Conservation (phyloP, 2,113 vertebrate genomes). For the Cygnus buccinator region DNA sequence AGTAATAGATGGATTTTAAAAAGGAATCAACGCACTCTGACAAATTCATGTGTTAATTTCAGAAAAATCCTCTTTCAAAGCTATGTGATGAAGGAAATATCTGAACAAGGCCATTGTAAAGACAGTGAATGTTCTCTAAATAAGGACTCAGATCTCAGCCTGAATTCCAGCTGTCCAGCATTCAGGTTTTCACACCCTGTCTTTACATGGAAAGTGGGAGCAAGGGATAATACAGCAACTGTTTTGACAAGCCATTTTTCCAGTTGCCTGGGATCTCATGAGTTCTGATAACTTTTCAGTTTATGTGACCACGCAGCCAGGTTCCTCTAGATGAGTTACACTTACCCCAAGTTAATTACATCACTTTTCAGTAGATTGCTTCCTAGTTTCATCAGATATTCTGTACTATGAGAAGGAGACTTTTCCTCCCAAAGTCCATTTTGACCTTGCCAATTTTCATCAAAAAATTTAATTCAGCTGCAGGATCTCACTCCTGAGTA, state of each 20-base stretch:
- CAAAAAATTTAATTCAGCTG: not conserved
- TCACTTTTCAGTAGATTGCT: not conserved
- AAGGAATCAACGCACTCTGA: not conserved
- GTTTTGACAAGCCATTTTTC: not conserved
- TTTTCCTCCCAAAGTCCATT: not conserved
- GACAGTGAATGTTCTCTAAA: not conserved
- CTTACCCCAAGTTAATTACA: not conserved
- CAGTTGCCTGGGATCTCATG: not conserved
- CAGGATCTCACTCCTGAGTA: not conserved
- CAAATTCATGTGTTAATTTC: not conserved
- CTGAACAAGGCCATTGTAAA: not conserved
- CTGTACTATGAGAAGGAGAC: not conserved
- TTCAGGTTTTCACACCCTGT: not conserved
- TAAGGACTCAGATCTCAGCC: not conserved
- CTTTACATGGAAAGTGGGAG: not conserved
- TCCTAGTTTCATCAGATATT: not conserved
- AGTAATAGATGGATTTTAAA: not conserved
- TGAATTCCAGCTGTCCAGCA: not conserved
- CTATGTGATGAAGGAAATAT: not conserved
- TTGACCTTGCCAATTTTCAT: not conserved
- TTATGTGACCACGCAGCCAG: not conserved
- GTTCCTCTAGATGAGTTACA: not conserved
- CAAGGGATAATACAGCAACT: not conserved
- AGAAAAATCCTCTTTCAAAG: not conserved
- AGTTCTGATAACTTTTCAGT: not conserved